Evolutionary conservation across 1,140 invertebrate species (phyloP).

Genomic region (Lutraria rhynchaena): DNA sequence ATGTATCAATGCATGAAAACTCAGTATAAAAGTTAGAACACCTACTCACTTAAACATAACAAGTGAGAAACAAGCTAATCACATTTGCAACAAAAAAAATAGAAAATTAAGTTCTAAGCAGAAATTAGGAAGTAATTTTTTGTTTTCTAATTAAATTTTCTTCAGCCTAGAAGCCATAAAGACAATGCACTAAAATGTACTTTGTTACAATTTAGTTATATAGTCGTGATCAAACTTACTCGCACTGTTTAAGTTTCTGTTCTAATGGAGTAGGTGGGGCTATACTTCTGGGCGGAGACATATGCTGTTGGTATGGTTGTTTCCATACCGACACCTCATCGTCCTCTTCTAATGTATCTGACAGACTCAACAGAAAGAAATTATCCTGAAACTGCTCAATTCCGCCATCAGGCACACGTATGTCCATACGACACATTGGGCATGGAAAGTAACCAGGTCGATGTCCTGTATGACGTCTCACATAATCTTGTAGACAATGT

Average conservation of each 20-base stretch:
- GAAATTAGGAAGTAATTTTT: no score
- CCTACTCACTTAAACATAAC: no score
- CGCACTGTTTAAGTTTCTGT: constrained; percentile 68
- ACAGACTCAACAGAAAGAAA: constrained; percentile 76
- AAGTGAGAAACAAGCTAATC: no score
- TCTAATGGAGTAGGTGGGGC: constrained; percentile 76
- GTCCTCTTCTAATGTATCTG: constrained; percentile 76
- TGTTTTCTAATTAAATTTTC: no score
- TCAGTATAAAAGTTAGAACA: no score
- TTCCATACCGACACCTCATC: constrained; percentile 55
- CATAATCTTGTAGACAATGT: constrained; percentile 86
- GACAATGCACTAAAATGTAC: no score
- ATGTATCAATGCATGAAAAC: no score
- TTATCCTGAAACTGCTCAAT: constrained; percentile 79
- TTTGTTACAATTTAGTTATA: no score
- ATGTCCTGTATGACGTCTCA: constrained; percentile 73
- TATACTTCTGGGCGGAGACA: constrained; percentile 71
- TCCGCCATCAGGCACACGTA: constrained; percentile 73
- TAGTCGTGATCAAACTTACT: constrained; percentile 74
- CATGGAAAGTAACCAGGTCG: constrained; percentile 78
- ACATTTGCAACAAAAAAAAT: no score
- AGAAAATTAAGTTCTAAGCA: no score
- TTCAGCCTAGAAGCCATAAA: no score
- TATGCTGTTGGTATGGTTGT: constrained; percentile 45
- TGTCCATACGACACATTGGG: constrained; percentile 80